Evolutionary conservation across 2,113 vertebrate species (phyloP).

Genomic region (Channa argus): DNA sequence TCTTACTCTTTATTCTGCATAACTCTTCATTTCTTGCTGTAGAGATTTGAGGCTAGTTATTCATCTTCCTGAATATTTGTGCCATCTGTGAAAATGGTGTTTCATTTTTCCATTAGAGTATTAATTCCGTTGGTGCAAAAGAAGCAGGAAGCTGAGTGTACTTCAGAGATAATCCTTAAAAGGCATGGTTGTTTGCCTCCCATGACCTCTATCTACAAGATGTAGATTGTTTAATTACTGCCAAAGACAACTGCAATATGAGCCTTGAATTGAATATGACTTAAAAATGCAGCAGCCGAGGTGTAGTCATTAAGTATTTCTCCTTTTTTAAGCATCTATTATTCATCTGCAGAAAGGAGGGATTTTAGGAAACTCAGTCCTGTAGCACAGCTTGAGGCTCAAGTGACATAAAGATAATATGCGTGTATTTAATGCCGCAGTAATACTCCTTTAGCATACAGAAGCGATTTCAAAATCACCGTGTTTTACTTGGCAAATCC

Average conservation of each 20-base stretch:
- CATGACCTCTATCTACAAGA: constrained; percentile 54
- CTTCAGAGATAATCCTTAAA: constrained; percentile 16
- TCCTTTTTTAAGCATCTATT: constrained; percentile 62
- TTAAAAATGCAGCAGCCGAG: constrained; percentile 20
- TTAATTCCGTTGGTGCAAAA: constrained; percentile 35
- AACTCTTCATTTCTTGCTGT: constrained; percentile 6
- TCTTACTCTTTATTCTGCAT: not conserved
- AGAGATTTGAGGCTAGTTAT: not conserved
- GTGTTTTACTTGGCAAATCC: constrained; percentile 58
- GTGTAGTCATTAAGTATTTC: constrained; percentile 61
- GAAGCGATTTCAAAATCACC: constrained; percentile 47
- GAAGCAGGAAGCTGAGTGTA: constrained; percentile 35
- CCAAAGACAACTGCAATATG: constrained; percentile 34
- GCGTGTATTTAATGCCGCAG: constrained; percentile 65
- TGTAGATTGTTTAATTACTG: constrained; percentile 60
- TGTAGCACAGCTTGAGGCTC: constrained; percentile 63
- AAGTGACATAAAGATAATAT: constrained; percentile 70
- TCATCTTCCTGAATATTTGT: too few species aligned
- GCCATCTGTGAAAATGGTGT: constrained; percentile 39
- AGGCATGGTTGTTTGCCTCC: constrained; percentile 1
- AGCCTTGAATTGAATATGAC: constrained; percentile 45
- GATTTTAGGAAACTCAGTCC: constrained; percentile 66
- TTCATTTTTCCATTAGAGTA: constrained; percentile 30
- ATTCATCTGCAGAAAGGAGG: constrained; percentile 63
- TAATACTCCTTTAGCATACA: constrained; percentile 63